These are phyloP conservation scores for Rhagologus leucostigma DNA, from an alignment of 2,113 vertebrate species.

Conservation along the genomic window DNA sequence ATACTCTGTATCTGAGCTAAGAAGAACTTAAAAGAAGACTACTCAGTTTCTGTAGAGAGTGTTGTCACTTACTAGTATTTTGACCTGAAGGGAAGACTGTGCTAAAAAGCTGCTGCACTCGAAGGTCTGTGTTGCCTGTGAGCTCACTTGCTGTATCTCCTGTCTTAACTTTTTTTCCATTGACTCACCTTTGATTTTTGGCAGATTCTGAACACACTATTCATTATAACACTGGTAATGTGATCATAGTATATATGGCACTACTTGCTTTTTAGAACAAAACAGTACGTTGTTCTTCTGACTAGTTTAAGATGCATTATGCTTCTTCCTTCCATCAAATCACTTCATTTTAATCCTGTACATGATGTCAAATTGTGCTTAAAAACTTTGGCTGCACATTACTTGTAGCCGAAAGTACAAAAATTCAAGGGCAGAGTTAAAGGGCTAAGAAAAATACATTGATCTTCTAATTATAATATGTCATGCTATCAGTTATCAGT, in stretches of 20 bases:
- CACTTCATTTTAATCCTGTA: neutral
- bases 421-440: neutral
- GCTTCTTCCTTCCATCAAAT: neutral
- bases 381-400: neutral
- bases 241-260: neutral
- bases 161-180: neutral
- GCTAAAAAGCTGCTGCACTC: neutral
- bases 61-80: neutral
- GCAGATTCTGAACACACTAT: neutral
- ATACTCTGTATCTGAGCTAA: neutral
- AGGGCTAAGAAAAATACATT: neutral
- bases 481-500: neutral
- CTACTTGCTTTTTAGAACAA: neutral
- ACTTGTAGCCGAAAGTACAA: neutral
- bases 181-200: conserved; percentile 15
- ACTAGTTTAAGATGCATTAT: neutral
- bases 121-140: neutral
- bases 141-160: neutral
- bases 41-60: neutral
- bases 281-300: neutral
- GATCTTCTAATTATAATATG: neutral
- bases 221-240: neutral
- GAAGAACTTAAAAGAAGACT: neutral
- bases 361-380: neutral
- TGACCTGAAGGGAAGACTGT: neutral